Evolutionary conservation across 1,140 invertebrate genomes (phyloP), one percentile per base, ranked within the genome.

Genomic region (Brachionus calyciflorus): DNA sequence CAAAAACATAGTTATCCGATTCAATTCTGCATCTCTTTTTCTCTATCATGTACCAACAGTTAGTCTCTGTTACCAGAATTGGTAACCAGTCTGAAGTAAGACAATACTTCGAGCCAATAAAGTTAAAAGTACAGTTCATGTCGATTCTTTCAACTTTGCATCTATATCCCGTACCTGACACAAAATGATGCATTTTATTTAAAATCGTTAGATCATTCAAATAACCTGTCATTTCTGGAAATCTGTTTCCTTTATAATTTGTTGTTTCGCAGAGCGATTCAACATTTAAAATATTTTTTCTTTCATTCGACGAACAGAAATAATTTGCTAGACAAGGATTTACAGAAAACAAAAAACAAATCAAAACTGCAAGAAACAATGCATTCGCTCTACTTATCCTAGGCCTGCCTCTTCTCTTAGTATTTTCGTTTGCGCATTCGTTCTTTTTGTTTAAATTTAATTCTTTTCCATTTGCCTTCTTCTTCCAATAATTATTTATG

Each of bases 401-500:
- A n/a, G n/a, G n/a, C n/a, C n/a, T n/a, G n/a, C n/a, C n/a, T n/a
- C n/a, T n/a, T n/a, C n/a, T n/a, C n/a, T n/a, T n/a, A n/a, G n/a
- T n/a, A n/a, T n/a, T n/a, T n/a, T n/a, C n/a, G n/a, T n/a, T n/a
- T n/a, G n/a, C n/a, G n/a, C n/a, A n/a, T n/a, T n/a, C n/a, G n/a
- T n/a, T n/a, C n/a, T n/a, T n/a, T n/a, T n/a, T n/a, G n/a, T n/a
- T n/a, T n/a, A n/a, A n/a, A n/a, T n/a, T n/a, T n/a, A n/a, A n/a
- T 37, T 5, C 9, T 37, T 37, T 9, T 3, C 33, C 9, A 9
- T 37, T 37, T 5, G 33, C 3, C 33, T 60, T 60, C 33, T n/a
- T 30, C 33, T 37, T 33, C 55, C 30, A 60, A 69, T 69, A 69
- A 44, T 21, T 19, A 1, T 65, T 65, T 4, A 65, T 65, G 10